phyloP scores from a whole-genome alignment of 2,888 invertebrate genomes.

The Trichopria drosophilae region DNA sequence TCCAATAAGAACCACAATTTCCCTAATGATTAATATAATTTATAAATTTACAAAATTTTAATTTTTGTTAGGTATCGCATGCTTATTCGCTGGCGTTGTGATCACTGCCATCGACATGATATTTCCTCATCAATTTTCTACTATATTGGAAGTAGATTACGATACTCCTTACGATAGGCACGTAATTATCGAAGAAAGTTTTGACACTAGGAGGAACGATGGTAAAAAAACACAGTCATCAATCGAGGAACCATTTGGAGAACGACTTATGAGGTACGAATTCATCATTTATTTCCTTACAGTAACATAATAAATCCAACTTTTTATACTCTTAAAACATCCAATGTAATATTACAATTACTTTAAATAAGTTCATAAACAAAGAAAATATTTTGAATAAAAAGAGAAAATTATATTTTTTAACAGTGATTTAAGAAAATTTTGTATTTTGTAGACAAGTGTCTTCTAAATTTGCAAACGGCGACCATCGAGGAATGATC shows the following conservation, averaged over 20 bases:
- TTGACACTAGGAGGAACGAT: constrained; percentile 62
- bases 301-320: not conserved
- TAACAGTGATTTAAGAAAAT: not conserved
- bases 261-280: constrained; percentile 51
- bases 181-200: constrained; percentile 87
- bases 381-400: not conserved
- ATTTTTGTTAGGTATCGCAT: constrained; percentile 69
- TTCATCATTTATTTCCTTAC: not conserved
- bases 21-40: too few species aligned
- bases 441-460: constrained; percentile 42
- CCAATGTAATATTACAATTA: not conserved
- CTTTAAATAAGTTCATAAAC: not conserved
- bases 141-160: constrained; percentile 88
- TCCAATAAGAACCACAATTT: too few species aligned
- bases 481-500: constrained; percentile 48
- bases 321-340: not conserved
- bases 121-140: constrained; percentile 89
- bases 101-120: constrained; percentile 83
- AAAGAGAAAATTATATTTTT: too few species aligned
- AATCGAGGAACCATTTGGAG: constrained; percentile 50
- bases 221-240: constrained; percentile 48
- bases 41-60: not conserved
- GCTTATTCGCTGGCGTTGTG: constrained; percentile 76
- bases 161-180: constrained; percentile 93
- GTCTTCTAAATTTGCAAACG: constrained; percentile 48